These are phyloP conservation scores for Rhincodon typus DNA, from an alignment of 2,797 vertebrate species.

Conservation along the genomic window DNA sequence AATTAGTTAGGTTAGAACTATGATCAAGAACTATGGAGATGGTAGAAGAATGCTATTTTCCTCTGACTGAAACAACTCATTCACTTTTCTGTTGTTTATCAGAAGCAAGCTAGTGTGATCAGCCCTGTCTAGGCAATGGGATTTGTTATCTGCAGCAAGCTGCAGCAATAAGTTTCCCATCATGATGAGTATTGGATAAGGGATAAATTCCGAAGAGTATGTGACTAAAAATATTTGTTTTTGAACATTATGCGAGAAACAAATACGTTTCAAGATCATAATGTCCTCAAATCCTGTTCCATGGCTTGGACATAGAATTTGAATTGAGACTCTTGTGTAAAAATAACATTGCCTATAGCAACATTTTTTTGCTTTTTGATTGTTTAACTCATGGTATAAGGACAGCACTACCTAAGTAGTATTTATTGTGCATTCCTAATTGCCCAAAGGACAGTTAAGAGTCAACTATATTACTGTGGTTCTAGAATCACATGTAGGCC, in stretches of 20 bases:
- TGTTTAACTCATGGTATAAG: too few species aligned
- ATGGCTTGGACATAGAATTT: too few species aligned
- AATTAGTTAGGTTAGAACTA: neutral
- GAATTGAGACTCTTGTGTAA: neutral
- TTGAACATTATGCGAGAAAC: neutral
- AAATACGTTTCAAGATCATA: neutral
- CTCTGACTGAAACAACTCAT: neutral
- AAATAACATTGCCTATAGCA: too few species aligned
- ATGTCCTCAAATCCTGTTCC: neutral
- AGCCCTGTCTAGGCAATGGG: slow-evolving; percentile 44
- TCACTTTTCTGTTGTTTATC: neutral
- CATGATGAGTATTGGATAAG: slow-evolving; percentile 72
- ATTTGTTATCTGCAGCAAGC: slow-evolving; percentile 63
- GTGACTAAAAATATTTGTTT: neutral
- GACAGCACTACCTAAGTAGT: too few species aligned
- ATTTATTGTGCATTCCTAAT: too few species aligned
- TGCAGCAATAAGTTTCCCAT: slow-evolving; percentile 54
- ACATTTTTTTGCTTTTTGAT: neutral
- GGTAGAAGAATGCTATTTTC: neutral
- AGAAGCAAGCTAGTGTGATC: slow-evolving; percentile 39
- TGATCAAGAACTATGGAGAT: neutral
- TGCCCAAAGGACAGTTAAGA: too few species aligned
- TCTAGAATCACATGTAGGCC: too few species aligned
- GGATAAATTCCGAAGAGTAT: neutral
- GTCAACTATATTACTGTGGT: too few species aligned